Conservation (phyloP, 2,888 invertebrate species). For the Horisme vitalbata region DNA sequence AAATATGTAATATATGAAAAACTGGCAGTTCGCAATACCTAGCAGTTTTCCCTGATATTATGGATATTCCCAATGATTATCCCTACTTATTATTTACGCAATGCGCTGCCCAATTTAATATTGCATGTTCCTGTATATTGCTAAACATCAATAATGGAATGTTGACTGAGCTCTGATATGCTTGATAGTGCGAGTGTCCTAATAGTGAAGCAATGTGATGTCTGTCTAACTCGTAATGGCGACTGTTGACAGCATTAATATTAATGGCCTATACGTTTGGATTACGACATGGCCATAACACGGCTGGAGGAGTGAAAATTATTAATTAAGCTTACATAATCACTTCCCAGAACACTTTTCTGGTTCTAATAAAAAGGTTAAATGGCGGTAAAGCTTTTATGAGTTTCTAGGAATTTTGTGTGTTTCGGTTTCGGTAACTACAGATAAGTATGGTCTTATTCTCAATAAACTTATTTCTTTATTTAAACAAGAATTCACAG, state of each 20-base stretch:
- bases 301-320: constrained; percentile 11
- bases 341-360: constrained; percentile 12
- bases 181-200: constrained; percentile 9
- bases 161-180: neutral
- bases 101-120: too few relatives aligned
- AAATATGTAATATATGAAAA: too few relatives aligned
- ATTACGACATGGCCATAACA: constrained; percentile 16
- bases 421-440: neutral
- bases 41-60: too few relatives aligned
- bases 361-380: too few relatives aligned
- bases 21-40: too few relatives aligned
- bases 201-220: constrained; percentile 21
- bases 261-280: constrained; percentile 17
- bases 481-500: too few relatives aligned
- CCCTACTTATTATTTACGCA: too few relatives aligned
- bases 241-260: constrained; percentile 24
- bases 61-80: too few relatives aligned
- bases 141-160: neutral
- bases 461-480: too few relatives aligned
- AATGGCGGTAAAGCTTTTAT: neutral
- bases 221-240: constrained; percentile 11
- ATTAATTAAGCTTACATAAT: constrained; percentile 11
- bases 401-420: neutral
- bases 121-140: too few relatives aligned
- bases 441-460: too few relatives aligned